Conservation (phyloP, 2,888 invertebrate species). For the Caenorhabditis auriculariae region DNA sequence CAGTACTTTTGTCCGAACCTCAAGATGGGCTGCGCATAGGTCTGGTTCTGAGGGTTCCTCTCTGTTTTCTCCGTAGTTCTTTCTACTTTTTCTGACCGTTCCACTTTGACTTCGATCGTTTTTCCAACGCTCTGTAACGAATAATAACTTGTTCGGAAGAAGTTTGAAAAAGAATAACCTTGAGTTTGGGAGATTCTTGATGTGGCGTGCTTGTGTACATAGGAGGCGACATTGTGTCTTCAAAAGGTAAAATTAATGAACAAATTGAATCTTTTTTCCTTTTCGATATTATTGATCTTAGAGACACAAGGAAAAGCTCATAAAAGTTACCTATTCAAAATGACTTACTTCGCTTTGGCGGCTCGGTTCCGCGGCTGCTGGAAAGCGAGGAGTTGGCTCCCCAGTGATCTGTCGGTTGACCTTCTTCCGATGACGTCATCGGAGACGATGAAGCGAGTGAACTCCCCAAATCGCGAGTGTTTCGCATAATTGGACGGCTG, state of each 20-base stretch:
- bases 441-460: constrained; percentile 35
- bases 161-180: too few species aligned
- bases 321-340: too few species aligned
- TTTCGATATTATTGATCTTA: too few species aligned
- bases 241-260: not conserved
- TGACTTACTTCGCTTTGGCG: too few species aligned
- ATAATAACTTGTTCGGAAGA: too few species aligned
- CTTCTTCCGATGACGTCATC: constrained; percentile 40
- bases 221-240: constrained; percentile 24
- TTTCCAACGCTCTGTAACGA: constrained; percentile 20
- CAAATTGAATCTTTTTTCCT: too few species aligned
- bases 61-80: not conserved
- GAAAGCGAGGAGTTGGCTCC: constrained; percentile 9
- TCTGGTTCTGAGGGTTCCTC: not conserved
- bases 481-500: too few species aligned
- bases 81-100: constrained; percentile 31
- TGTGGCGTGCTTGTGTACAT: constrained; percentile 33
- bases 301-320: too few species aligned
- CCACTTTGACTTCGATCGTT: constrained; percentile 39
- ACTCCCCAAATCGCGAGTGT: constrained; percentile 21
- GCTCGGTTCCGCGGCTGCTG: too few species aligned
- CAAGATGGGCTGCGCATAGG: constrained; percentile 37
- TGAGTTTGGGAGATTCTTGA: too few species aligned
- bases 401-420: constrained; percentile 30
- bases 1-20: constrained; percentile 1